Conservation (phyloP, 2,888 invertebrate species). For the Eubasilissa splendida region DNA sequence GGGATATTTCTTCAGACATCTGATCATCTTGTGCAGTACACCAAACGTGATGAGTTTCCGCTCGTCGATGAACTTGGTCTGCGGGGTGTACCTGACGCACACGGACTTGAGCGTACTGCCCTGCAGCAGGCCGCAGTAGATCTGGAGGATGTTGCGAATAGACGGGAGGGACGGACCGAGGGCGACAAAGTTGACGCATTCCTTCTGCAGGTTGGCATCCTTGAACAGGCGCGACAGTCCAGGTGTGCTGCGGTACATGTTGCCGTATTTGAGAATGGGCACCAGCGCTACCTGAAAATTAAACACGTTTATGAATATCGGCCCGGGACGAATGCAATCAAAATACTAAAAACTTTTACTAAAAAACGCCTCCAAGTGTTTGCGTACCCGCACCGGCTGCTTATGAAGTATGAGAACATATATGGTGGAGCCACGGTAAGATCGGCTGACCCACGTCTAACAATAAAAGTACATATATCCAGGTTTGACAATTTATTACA, state of each 20-base stretch:
- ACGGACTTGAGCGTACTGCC: conserved; percentile 68
- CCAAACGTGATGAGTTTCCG: conserved; percentile 75
- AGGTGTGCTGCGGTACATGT: conserved; percentile 87
- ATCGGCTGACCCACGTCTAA: too few species aligned
- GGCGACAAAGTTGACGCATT: conserved; percentile 74
- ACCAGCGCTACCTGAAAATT: conserved; percentile 74
- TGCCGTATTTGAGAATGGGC: conserved; percentile 88
- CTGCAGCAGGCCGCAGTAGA: conserved; percentile 59
- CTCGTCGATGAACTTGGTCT: conserved; percentile 64
- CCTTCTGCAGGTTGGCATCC: conserved; percentile 77
- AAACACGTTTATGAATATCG: too few species aligned
- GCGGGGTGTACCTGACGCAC: conserved; percentile 64
- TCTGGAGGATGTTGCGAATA: conserved; percentile 51
- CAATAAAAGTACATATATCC: too few species aligned
- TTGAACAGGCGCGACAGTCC: conserved; percentile 80
- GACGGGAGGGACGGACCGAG: conserved; percentile 62
- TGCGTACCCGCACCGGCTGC: too few species aligned
- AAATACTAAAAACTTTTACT: too few species aligned
- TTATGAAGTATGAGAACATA: too few species aligned
- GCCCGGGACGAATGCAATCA: too few species aligned
- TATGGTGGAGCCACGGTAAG: too few species aligned
- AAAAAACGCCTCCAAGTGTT: too few species aligned
- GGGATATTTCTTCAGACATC: conserved; percentile 71
- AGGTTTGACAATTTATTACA: too few species aligned
- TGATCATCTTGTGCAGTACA: conserved; percentile 73